Percentiles rank a stretch among this genome's conserved stretches.
Evolutionary conservation across 2,113 vertebrate genomes (phyloP).

Genomic region (human (Homo sapiens)): GRCh38 chrX:12470001-12470500

Average conservation of each 20-base stretch:
- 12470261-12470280: neutral
- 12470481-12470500: neutral
- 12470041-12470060: neutral
- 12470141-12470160: neutral
- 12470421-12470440: neutral
- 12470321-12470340: neutral
- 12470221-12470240: neutral
- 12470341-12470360: neutral
- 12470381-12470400: neutral
- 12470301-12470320: neutral
- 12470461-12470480: constrained; percentile 22
- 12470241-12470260: neutral
- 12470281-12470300: neutral
- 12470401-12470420: neutral
- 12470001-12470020: neutral
- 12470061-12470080: neutral
- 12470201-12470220: neutral
- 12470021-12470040: neutral
- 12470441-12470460: neutral
- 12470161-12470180: neutral
- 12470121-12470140: neutral
- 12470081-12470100: neutral
- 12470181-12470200: neutral
- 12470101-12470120: neutral
- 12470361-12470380: neutral